These are phyloP conservation scores for Ceuthmochares aereus DNA, from an alignment of 2,113 vertebrate genomes.

Conservation along the genomic window DNA sequence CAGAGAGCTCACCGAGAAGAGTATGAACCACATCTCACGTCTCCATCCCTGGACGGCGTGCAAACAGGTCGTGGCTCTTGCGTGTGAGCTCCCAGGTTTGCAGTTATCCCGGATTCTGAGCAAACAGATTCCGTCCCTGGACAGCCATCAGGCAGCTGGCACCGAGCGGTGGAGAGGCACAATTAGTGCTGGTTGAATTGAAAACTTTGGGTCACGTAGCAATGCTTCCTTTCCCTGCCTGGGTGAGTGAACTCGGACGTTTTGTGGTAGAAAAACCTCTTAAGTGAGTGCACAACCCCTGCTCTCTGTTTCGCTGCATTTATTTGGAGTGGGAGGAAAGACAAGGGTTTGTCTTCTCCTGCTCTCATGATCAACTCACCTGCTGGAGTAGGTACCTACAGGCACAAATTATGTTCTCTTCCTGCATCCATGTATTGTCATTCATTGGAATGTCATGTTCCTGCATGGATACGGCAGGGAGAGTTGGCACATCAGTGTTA, in stretches of 20 bases:
- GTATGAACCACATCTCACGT: rapidly evolving
- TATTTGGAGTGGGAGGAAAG: neutral
- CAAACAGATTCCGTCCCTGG: neutral
- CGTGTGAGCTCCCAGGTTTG: neutral
- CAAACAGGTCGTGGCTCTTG: neutral
- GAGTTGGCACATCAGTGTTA: neutral
- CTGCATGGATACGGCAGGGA: neutral
- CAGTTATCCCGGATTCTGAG: neutral
- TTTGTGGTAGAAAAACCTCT: neutral
- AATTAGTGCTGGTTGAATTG: neutral
- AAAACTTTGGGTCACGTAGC: neutral
- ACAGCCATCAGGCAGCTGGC: neutral
- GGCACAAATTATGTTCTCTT: neutral
- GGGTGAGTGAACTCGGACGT: neutral
- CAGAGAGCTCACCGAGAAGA: neutral
- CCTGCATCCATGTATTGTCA: rapidly evolving
- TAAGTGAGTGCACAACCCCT: neutral
- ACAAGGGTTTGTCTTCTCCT: neutral
- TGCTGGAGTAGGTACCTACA: neutral
- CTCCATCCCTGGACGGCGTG: neutral
- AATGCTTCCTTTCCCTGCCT: neutral
- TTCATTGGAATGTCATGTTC: neutral
- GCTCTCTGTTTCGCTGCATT: neutral
- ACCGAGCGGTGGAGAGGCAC: neutral
- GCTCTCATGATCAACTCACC: neutral